Conservation (phyloP, 2,113 vertebrate genomes). For the Atlantisia rogersi region DNA sequence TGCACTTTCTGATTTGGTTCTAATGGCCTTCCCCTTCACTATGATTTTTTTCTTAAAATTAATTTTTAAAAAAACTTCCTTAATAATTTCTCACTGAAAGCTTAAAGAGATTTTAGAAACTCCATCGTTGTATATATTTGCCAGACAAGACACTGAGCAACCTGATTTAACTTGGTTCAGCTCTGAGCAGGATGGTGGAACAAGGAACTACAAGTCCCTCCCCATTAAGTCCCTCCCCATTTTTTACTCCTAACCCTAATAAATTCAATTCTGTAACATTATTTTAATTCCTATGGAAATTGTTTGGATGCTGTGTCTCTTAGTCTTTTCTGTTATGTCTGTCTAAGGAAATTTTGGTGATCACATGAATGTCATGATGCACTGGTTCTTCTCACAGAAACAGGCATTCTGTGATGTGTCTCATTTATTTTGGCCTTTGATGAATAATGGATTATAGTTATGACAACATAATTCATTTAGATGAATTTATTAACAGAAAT, state of each 20-base stretch:
- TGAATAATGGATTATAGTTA: background rate
- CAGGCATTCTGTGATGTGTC: rapidly evolving
- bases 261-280: rapidly evolving
- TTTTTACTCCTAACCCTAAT: background rate
- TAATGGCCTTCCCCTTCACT: background rate
- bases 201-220: background rate
- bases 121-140: background rate
- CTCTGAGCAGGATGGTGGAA: background rate
- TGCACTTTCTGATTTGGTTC: background rate
- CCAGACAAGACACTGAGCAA: background rate
- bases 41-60: background rate
- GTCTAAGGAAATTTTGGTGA: background rate
- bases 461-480: background rate
- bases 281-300: background rate
- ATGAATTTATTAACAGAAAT: background rate
- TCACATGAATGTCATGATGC: background rate
- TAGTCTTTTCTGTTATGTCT: background rate
- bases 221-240: background rate
- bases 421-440: background rate
- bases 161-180: rapidly evolving
- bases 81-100: background rate
- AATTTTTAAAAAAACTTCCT: too few species aligned
- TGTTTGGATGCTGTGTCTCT: rapidly evolving
- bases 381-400: background rate
- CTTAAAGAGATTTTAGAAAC: background rate